A percentile compares a stretch with the other conserved stretches of the same genome.
These are phyloP conservation scores for Folsomia candida DNA, from an alignment of 2,888 invertebrate species.

Conservation along the genomic window DNA sequence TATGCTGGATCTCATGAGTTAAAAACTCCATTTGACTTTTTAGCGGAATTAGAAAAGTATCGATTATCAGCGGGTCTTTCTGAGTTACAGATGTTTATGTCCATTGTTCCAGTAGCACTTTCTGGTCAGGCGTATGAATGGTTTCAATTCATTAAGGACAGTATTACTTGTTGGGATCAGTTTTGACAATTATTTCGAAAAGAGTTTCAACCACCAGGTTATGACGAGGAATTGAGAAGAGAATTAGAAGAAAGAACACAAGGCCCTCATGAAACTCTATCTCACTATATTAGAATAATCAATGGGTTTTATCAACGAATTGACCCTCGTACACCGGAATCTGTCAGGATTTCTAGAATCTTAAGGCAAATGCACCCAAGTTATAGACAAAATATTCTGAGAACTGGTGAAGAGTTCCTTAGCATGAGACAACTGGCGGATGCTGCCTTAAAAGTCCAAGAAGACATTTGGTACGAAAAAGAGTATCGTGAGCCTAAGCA, in stretches of 20 bases:
- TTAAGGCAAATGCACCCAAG: neutral
- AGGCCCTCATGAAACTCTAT: neutral
- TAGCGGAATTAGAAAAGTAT: slow-evolving; percentile 8
- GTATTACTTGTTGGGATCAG: neutral
- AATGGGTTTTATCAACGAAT: no score
- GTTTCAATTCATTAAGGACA: neutral
- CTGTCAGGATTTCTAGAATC: neutral
- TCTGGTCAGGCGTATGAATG: neutral
- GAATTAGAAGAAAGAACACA: slow-evolving; percentile 2
- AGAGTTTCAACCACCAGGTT: slow-evolving; percentile 1
- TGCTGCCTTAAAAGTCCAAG: neutral
- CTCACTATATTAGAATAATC: no score
- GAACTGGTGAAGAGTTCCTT: neutral
- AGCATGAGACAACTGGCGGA: neutral
- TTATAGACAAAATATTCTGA: neutral
- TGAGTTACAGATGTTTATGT: neutral
- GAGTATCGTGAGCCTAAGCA: no score
- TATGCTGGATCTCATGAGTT: slow-evolving; percentile 1
- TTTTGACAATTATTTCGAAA: neutral
- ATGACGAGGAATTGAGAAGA: neutral
- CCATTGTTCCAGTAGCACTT: neutral
- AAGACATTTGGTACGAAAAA: neutral
- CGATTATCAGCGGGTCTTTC: neutral
- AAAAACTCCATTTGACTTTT: slow-evolving; percentile 1
- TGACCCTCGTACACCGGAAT: no score